Base-by-base conservation (phyloP, 1,140 invertebrate genomes). In the Hylaeus anthracinus region DNA sequence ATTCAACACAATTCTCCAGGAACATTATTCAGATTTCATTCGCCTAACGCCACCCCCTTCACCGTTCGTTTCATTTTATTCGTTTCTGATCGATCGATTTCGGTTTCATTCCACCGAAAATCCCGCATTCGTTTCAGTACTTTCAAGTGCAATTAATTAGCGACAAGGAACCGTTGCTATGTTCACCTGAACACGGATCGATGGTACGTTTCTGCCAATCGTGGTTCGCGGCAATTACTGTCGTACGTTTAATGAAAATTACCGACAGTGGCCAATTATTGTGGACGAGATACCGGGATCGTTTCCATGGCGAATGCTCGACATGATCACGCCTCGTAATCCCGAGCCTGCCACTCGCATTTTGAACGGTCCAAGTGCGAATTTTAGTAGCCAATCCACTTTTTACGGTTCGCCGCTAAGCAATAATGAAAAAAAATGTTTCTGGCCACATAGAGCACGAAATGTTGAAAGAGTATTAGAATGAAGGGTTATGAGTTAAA, bases 241-340 rank as follows among this genome's bases (percentile, higher is more conserved):
- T 55, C 39, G 76, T 45, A 72, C 26, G 58, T 72, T 63, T 55
- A 55, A 72, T 72, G 76, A 79, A 72, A 72, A 72, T 79, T 72
- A 72, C 60, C 69, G 58, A 43, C 26, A 39, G 41, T 3, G 12
- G n/a, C 8, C 48, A 55, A 72, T 72, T 79, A 72, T 64, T 55
- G n/a, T 3, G 3, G 48, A 37, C 12, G 48, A 45, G 58, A 43
- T 60, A 64, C 12, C 39, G 1, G n/a, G 5, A 64, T 12, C 43
- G 55, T 66, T 66, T 45, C 12, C 39, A 45, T 65, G 39, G 51
- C 6, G 6, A 75, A 14, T 66, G 45, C 14, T 37, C 12, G 12
- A 39, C 58, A 43, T 5, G 51, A 12, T 67, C 8, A 8, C 12
- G 1, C 5, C 12, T 48, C 1, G 63, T 58, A 56, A 58, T 67